phyloP scores from a whole-genome alignment of 1,140 invertebrate species.

The Anadara kagoshimensis region DNA sequence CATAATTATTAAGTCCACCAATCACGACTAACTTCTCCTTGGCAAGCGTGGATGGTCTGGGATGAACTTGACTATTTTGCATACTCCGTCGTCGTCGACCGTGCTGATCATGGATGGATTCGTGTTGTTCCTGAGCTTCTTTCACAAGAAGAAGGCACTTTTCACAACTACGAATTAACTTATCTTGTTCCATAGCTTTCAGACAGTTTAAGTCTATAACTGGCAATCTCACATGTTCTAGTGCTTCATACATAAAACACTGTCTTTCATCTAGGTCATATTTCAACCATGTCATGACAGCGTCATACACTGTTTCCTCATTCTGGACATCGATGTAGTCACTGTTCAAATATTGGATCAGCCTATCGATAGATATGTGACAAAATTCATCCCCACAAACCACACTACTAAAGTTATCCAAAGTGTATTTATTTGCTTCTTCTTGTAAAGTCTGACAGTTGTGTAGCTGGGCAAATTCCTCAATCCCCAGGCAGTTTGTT shows the following conservation, averaged over 20 bases:
- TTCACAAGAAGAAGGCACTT: constrained; percentile 63
- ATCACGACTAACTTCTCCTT: constrained; percentile 70
- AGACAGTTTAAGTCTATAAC: constrained; percentile 62
- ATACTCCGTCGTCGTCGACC: constrained; percentile 65
- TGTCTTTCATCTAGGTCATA: constrained; percentile 68
- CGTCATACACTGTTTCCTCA: constrained; percentile 74
- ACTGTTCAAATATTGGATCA: constrained; percentile 66
- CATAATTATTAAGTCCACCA: constrained; percentile 61
- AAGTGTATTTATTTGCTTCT: constrained; percentile 64
- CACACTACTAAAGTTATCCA: constrained; percentile 72
- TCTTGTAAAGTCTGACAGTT: constrained; percentile 67
- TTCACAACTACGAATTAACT: constrained; percentile 59
- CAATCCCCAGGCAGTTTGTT: constrained; percentile 74
- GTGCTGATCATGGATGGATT: constrained; percentile 60
- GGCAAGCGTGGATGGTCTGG: constrained; percentile 71
- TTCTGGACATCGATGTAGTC: constrained; percentile 71
- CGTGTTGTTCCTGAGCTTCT: constrained; percentile 64
- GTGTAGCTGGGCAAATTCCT: constrained; percentile 72
- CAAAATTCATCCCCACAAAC: constrained; percentile 72
- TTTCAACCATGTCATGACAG: constrained; percentile 72
- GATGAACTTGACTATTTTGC: constrained; percentile 61
- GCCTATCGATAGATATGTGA: constrained; percentile 66
- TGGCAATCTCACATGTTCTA: constrained; percentile 68
- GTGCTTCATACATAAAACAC: constrained; percentile 58
- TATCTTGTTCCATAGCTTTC: constrained; percentile 57